Evolutionary conservation across 2,797 vertebrate species (phyloP).

Genomic region (Arctocebus calabarensis): DNA sequence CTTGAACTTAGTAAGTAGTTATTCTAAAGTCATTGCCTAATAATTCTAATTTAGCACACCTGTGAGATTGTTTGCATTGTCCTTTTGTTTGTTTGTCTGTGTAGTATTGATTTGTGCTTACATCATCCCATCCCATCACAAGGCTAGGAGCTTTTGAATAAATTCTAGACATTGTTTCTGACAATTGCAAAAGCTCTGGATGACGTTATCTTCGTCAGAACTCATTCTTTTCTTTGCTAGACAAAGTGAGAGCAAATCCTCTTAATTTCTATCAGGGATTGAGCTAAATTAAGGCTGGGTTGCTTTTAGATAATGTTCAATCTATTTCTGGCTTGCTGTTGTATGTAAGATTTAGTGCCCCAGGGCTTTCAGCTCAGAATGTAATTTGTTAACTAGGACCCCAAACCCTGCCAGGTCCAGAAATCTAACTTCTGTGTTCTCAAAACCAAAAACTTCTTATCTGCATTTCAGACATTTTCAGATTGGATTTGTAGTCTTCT

Average conservation of each 20-base stretch:
- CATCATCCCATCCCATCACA: not conserved
- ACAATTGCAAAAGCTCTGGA: not conserved
- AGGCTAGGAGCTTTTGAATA: not conserved
- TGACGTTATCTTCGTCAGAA: not conserved
- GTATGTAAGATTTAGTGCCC: not conserved
- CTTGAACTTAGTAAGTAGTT: not conserved
- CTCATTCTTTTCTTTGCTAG: not conserved
- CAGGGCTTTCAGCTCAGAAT: not conserved
- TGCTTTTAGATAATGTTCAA: not conserved
- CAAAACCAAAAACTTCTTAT: not conserved
- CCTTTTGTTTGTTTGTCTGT: not conserved
- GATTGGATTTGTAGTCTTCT: not conserved
- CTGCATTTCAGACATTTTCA: conserved; percentile 14
- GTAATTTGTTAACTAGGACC: not conserved
- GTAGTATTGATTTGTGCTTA: not conserved
- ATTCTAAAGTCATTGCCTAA: not conserved
- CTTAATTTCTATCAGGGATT: not conserved
- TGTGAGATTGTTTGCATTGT: not conserved
- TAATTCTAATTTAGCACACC: not conserved
- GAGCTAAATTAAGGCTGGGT: not conserved
- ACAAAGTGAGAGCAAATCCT: not conserved
- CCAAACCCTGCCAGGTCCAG: not conserved
- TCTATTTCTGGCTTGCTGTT: not conserved
- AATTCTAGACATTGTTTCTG: not conserved
- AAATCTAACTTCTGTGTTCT: not conserved